phyloP scores from a whole-genome alignment of 1,140 invertebrate species.

The Neodiprion pinetum region DNA sequence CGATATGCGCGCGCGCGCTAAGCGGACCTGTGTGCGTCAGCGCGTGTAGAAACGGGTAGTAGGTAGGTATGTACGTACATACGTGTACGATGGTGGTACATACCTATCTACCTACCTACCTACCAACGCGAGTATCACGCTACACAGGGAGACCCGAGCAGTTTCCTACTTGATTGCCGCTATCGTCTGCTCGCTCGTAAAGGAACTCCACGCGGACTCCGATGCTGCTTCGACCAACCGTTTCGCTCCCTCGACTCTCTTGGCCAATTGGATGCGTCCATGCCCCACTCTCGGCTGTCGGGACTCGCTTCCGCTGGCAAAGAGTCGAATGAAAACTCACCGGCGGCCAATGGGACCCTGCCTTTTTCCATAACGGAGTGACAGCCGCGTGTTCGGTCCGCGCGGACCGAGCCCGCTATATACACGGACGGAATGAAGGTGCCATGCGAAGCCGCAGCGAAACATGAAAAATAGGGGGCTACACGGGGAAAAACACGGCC shows the following conservation, averaged over 20 bases:
- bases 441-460: conserved; percentile 63
- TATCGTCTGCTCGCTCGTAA: conserved; percentile 56
- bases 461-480: conserved; percentile 64
- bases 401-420: conserved; percentile 43
- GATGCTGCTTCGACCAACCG: conserved; percentile 43
- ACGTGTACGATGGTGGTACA: conserved; percentile 34
- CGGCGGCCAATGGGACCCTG: conserved; percentile 42
- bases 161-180: conserved; percentile 64
- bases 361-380: conserved; percentile 37
- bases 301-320: conserved; percentile 23
- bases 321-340: conserved; percentile 45
- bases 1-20: background rate
- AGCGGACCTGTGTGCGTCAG: conserved; percentile 12
- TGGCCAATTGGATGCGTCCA: conserved; percentile 34
- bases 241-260: conserved; percentile 26
- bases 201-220: conserved; percentile 53
- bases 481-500: conserved; percentile 60
- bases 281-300: conserved; percentile 17
- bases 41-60: conserved; percentile 6
- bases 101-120: conserved; percentile 26
- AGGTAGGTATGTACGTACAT: conserved; percentile 9
- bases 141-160: conserved; percentile 61
- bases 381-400: conserved; percentile 41
- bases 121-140: conserved; percentile 53
- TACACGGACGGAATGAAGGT: conserved; percentile 55